phyloP scores from a whole-genome alignment of 2,797 vertebrate species.

The Sylvilagus floridanus region DNA sequence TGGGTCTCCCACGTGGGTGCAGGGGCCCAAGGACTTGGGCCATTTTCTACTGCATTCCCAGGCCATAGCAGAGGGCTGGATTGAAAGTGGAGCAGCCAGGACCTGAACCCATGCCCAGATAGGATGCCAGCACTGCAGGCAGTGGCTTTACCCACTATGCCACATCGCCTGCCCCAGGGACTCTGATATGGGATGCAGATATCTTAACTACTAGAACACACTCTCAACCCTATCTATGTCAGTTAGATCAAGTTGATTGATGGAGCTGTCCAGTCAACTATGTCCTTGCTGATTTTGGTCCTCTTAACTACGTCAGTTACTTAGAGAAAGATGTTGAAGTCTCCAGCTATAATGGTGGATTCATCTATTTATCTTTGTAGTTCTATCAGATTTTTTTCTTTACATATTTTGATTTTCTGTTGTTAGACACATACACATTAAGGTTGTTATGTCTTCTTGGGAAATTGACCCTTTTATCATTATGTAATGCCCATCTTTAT shows the following conservation, averaged over 20 bases:
- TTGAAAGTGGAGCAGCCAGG: too few relatives aligned
- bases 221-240: neutral
- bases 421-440: neutral
- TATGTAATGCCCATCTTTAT: neutral
- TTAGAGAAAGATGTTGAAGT: neutral
- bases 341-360: neutral
- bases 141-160: too few relatives aligned
- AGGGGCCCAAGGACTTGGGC: too few relatives aligned
- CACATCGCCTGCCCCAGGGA: too few relatives aligned
- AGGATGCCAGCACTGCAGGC: too few relatives aligned
- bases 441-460: neutral
- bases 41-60: too few relatives aligned
- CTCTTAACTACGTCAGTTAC: neutral
- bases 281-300: neutral
- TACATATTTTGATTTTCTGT: neutral
- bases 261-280: neutral
- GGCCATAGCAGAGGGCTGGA: too few relatives aligned
- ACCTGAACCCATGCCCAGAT: too few relatives aligned
- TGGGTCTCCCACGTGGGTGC: too few relatives aligned
- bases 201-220: too few relatives aligned
- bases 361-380: neutral
- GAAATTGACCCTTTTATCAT: neutral
- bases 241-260: neutral
- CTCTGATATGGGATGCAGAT: too few relatives aligned
- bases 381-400: neutral